Evolutionary conservation across 1,140 invertebrate species (phyloP), one percentile per base, ranked within the genome.

Genomic region (Mycetomoellerius zeteki): DNA sequence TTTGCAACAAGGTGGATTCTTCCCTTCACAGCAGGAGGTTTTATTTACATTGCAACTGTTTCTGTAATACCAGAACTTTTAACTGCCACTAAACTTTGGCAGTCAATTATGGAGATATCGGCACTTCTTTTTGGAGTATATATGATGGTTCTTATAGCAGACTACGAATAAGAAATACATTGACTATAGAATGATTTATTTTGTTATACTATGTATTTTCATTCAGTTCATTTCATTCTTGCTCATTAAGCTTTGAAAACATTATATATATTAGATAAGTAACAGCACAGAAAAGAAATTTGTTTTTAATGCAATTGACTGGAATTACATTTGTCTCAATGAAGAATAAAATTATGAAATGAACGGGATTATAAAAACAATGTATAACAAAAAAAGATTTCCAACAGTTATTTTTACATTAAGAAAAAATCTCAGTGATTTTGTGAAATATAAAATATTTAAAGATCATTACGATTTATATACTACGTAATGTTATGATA

Each of bases 11-110:
- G 97, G 16, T 98, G 98, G 96, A 98, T 99, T 86, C 96, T 99
- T 67, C 99, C 99, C 50, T 99, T 99, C 93, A 99, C 99, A 56
- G 99, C 99, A 84, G 99, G 99, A 80, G 99, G 99, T 24, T 99
- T 99, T 94, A 99, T 99, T 94, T 99, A 99, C 94, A 99, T 99
- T 91, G 99, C 99, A 19, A 99, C 99, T 37, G 99, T 99, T 0
- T 99, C 98, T 73, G 98, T 99, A 2, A 99, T 99, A 94, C 99
- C 99, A 69, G 98, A 99, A 95, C 96, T 99, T 33, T 96, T 99
- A 81, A 97, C 97, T 93, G 97, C 98, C 91, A 97, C 98, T 24
- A 98, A 97, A 93, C 96, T 99, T 86, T 96, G 96, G 95, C 98
- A 99, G 94, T 98, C 98, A 71, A 94, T 99, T 1, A 97, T 97